Evolutionary conservation across 1,140 invertebrate genomes (phyloP).

Genomic region (Papilio polytes): DNA sequence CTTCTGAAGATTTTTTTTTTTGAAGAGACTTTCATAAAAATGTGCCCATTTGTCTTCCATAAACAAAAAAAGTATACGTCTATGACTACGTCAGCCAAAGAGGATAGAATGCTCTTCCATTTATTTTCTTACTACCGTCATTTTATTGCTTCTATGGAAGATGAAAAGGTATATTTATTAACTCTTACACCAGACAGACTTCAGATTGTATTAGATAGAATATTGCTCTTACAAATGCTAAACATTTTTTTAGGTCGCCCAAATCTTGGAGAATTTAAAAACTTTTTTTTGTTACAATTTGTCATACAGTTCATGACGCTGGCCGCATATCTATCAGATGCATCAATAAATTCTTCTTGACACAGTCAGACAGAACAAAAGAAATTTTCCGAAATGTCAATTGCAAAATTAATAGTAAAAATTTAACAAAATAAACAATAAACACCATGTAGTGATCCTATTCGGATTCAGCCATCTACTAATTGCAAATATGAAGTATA

Average conservation of each 20-base stretch:
- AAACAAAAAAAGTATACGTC: neutral
- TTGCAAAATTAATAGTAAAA: slow-evolving; percentile 59
- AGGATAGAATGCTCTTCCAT: neutral
- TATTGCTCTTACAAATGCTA: neutral
- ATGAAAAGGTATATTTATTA: neutral
- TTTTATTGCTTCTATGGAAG: neutral
- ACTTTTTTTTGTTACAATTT: slow-evolving; percentile 26
- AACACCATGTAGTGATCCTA: slow-evolving; percentile 52
- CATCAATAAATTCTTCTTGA: slow-evolving; percentile 37
- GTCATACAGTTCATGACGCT: neutral
- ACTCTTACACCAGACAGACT: too few relatives aligned
- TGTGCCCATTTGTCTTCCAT: neutral
- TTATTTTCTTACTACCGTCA: neutral
- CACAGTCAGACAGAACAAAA: slow-evolving; percentile 60
- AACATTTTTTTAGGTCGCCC: neutral
- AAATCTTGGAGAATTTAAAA: neutral
- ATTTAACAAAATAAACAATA: slow-evolving; percentile 46
- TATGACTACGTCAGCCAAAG: neutral
- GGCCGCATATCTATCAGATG: slow-evolving; percentile 23
- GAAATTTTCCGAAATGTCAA: slow-evolving; percentile 59
- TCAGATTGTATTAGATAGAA: too few relatives aligned
- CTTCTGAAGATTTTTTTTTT: too few relatives aligned
- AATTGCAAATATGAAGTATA: slow-evolving; percentile 62
- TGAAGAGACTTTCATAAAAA: too few relatives aligned
- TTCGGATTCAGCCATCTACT: slow-evolving; percentile 38